A percentile compares a stretch with the other conserved stretches of the same genome.
phyloP scores from a whole-genome alignment of 2,888 invertebrate species.

The Pachycephus smyrnensis region DNA sequence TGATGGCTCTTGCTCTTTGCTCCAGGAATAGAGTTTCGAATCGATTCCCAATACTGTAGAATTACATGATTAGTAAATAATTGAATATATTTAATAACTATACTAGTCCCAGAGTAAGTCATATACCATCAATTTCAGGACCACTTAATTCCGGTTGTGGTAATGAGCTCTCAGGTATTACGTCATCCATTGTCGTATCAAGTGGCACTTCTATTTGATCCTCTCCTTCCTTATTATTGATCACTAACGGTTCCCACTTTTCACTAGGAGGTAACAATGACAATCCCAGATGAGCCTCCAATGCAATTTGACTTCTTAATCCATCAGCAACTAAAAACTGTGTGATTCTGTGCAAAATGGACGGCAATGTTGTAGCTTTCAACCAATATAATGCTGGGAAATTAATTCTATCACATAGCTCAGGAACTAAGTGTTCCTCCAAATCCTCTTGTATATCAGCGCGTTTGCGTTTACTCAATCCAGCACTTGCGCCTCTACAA shows the following conservation, averaged over 20 bases:
- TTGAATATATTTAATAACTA: not conserved
- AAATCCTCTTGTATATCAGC: constrained; percentile 70
- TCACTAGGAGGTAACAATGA: constrained; percentile 52
- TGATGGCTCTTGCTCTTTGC: constrained; percentile 72
- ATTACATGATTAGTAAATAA: constrained; percentile 6
- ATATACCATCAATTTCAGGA: constrained; percentile 48
- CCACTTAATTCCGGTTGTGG: constrained; percentile 26
- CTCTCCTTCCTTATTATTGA: constrained; percentile 28
- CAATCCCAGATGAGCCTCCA: constrained; percentile 66
- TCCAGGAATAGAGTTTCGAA: constrained; percentile 65
- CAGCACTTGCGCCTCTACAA: constrained; percentile 59
- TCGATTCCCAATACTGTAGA: constrained; percentile 41
- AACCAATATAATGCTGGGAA: constrained; percentile 85
- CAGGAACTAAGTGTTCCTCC: constrained; percentile 84
- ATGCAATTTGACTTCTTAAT: constrained; percentile 72
- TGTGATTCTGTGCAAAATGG: constrained; percentile 81
- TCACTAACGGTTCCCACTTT: constrained; percentile 52
- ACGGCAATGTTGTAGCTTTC: constrained; percentile 86
- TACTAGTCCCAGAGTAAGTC: not conserved
- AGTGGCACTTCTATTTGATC: constrained; percentile 26
- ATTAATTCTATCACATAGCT: constrained; percentile 81
- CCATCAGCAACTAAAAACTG: constrained; percentile 81
- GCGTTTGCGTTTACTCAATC: constrained; percentile 61
- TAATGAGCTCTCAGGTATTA: constrained; percentile 22
- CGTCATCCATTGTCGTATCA: constrained; percentile 34